Evolutionary conservation across 2,113 vertebrate species (phyloP).

Genomic region (Sphyrna mokarran): DNA sequence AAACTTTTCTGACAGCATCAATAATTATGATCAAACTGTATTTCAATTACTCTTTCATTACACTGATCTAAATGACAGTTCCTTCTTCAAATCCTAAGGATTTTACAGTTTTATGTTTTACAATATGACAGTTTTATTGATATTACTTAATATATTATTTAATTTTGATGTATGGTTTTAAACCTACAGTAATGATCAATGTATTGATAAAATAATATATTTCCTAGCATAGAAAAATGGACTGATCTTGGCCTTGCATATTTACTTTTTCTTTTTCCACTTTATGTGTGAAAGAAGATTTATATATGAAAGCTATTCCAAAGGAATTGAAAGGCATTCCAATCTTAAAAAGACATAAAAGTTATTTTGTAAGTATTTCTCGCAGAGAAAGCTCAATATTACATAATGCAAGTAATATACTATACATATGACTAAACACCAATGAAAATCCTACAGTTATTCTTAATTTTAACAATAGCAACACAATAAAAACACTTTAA

Average conservation of each 20-base stretch:
- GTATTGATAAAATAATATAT: constrained; percentile 67
- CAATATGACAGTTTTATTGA: constrained; percentile 60
- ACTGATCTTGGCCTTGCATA: constrained; percentile 48
- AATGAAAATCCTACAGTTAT: not conserved
- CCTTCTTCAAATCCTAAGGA: constrained; percentile 24
- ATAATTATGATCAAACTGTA: not conserved
- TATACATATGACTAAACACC: not conserved
- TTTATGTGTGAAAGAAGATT: not conserved
- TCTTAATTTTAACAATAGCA: not conserved
- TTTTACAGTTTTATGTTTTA: constrained; percentile 23
- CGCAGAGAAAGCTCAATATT: not conserved
- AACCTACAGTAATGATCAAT: constrained; percentile 60
- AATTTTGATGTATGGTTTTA: constrained; percentile 58
- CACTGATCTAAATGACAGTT: not conserved
- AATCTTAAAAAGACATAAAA: not conserved
- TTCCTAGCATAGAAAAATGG: constrained; percentile 63
- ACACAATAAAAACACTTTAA: not conserved
- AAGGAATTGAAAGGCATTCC: not conserved
- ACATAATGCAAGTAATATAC: not conserved
- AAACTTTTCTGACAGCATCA: not conserved
- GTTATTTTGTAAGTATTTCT: not conserved
- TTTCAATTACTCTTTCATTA: constrained; percentile 21
- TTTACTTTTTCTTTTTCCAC: not conserved
- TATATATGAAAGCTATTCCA: not conserved
- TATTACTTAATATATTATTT: constrained; percentile 50